These are phyloP conservation scores for Machaerirhynchus nigripectus DNA, from an alignment of 2,113 vertebrate species.

Conservation along the genomic window DNA sequence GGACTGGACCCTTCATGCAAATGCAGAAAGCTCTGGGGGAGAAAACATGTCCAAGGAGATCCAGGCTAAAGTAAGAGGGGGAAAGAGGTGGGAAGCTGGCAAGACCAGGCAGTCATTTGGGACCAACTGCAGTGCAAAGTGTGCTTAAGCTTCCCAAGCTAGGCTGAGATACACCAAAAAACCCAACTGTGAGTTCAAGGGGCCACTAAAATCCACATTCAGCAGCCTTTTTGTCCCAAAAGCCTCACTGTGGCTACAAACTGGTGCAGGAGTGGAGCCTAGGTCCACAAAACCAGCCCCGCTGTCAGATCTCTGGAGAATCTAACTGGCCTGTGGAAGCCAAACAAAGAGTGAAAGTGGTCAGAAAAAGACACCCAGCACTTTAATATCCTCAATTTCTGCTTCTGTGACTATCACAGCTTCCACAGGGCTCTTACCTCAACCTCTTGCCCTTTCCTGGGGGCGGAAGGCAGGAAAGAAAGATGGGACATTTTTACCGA, in stretches of 20 bases:
- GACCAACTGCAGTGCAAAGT: background rate
- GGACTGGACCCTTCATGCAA: background rate
- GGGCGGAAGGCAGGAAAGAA: constrained; percentile 23
- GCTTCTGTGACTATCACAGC: constrained; percentile 53
- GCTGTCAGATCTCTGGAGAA: background rate
- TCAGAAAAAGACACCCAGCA: constrained; percentile 35
- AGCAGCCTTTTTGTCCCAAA: background rate
- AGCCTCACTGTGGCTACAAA: background rate
- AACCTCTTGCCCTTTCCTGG: background rate
- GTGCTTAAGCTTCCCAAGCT: background rate
- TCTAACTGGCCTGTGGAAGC: background rate
- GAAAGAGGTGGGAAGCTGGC: constrained; percentile 5
- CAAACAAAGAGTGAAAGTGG: background rate
- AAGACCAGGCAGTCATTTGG: background rate
- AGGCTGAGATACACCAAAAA: background rate
- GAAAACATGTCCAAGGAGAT: background rate
- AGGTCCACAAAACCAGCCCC: background rate
- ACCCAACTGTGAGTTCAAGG: background rate
- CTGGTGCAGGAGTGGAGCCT: constrained; percentile 8
- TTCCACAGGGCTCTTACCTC: constrained; percentile 56
- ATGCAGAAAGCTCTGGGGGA: constrained; percentile 32
- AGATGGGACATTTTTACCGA: constrained; percentile 12
- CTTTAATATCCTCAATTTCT: constrained; percentile 51
- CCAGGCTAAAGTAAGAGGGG: constrained; percentile 1
- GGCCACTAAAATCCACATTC: background rate